phyloP scores from a whole-genome alignment of 2,797 vertebrate species.

The Pangasius krempfi region DNA sequence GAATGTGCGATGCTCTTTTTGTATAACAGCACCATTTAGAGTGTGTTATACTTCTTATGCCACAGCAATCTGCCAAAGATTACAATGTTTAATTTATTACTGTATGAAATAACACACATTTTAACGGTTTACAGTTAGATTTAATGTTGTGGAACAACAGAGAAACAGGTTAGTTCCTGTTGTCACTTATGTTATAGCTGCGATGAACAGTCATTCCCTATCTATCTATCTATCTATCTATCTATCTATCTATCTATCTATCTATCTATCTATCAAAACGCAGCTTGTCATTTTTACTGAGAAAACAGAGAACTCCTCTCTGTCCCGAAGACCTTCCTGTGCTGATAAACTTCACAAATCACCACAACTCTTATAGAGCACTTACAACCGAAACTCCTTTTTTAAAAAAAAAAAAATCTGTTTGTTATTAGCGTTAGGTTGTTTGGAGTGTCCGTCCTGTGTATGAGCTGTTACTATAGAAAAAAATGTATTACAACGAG shows the following conservation, averaged over 20 bases:
- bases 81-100: not conserved
- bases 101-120: too few relatives aligned
- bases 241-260: not conserved
- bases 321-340: not conserved
- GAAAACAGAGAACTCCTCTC: not conserved
- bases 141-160: too few relatives aligned
- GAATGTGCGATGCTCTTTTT: not conserved
- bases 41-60: not conserved
- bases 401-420: not conserved
- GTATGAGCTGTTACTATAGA: not conserved
- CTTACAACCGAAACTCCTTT: not conserved
- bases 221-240: not conserved
- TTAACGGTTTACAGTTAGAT: too few relatives aligned
- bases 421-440: not conserved
- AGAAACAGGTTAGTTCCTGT: not conserved
- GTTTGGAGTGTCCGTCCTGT: not conserved
- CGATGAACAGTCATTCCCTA: not conserved
- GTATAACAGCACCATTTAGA: not conserved
- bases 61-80: not conserved
- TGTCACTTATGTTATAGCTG: not conserved
- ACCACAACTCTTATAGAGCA: too few relatives aligned
- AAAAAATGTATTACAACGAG: not conserved
- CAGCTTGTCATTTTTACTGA: not conserved
- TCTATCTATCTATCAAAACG: not conserved
- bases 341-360: not conserved